These are phyloP conservation scores for Chauna torquata DNA, from an alignment of 2,113 vertebrate species.

Conservation along the genomic window DNA sequence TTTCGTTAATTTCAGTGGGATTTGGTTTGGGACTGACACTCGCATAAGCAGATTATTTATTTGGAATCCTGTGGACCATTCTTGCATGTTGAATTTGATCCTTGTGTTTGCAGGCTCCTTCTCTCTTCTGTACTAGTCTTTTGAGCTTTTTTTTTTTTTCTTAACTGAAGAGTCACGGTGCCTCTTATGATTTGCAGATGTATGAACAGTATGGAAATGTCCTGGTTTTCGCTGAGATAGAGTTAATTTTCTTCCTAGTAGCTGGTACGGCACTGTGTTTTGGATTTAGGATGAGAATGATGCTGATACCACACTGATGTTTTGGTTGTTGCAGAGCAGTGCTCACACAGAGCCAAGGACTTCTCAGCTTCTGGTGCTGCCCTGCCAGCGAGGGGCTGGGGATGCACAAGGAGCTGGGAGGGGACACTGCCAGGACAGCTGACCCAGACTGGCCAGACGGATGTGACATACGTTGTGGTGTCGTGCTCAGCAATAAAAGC, in stretches of 20 bases:
- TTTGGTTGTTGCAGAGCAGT: background rate
- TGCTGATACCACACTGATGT: background rate
- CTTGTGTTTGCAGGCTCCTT: background rate
- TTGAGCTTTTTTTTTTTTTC: background rate
- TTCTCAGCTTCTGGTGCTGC: no score
- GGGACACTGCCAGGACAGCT: background rate
- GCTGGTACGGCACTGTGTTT: background rate
- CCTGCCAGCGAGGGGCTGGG: no score
- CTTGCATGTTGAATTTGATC: background rate
- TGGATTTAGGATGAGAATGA: background rate
- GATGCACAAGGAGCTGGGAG: no score
- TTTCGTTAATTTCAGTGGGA: background rate
- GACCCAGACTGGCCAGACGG: background rate
- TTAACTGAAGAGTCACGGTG: background rate
- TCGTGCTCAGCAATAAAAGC: background rate
- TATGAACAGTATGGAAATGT: background rate
- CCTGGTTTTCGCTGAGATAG: background rate
- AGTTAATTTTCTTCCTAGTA: background rate
- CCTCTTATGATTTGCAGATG: background rate
- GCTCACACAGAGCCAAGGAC: background rate
- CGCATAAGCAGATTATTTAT: background rate
- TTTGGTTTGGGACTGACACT: background rate
- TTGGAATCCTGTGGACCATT: background rate
- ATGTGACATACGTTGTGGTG: background rate
- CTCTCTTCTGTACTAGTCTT: background rate